A percentile compares a stretch with the other conserved stretches of the same genome.
phyloP scores from a whole-genome alignment of 2,888 invertebrate genomes.

The Tachina grossa region DNA sequence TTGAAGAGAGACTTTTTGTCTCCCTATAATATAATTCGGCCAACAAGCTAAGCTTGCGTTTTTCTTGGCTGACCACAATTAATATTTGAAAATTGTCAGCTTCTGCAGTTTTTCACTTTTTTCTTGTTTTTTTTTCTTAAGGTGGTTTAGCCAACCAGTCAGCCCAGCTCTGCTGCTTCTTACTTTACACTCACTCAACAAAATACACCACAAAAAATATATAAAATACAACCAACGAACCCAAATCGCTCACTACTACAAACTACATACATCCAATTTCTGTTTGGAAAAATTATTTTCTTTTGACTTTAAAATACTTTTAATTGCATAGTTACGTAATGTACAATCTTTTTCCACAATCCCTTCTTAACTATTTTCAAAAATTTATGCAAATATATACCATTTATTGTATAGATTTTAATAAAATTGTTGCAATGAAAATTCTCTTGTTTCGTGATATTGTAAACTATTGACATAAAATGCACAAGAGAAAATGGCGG shows the following conservation, averaged over 20 bases:
- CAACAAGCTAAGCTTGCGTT: constrained; percentile 61
- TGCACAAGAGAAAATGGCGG: constrained; percentile 79
- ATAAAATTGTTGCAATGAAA: constrained; percentile 69
- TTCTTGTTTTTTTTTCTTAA: constrained; percentile 32
- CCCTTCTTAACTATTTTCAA: constrained; percentile 68
- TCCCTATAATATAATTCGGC: constrained; percentile 51
- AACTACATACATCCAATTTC: constrained; percentile 54
- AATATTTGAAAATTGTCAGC: constrained; percentile 50
- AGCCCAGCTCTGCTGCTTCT: constrained; percentile 69
- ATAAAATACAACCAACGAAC: constrained; percentile 60
- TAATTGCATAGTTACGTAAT: constrained; percentile 74
- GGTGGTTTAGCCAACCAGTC: constrained; percentile 67
- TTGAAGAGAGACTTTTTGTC: constrained; percentile 61
- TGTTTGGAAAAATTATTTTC: constrained; percentile 66
- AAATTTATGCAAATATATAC: constrained; percentile 70
- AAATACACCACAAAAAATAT: constrained; percentile 52
- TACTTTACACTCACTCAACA: constrained; percentile 59
- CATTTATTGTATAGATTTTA: constrained; percentile 65
- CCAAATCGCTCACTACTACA: constrained; percentile 64
- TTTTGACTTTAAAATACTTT: constrained; percentile 68
- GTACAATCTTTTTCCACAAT: constrained; percentile 72
- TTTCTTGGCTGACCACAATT: constrained; percentile 58
- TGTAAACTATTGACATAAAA: constrained; percentile 77
- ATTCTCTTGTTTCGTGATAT: constrained; percentile 69
- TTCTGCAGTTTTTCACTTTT: constrained; percentile 53